Evolutionary conservation across 2,888 invertebrate species (phyloP).

Genomic region (Drosophila melanosoma): DNA sequence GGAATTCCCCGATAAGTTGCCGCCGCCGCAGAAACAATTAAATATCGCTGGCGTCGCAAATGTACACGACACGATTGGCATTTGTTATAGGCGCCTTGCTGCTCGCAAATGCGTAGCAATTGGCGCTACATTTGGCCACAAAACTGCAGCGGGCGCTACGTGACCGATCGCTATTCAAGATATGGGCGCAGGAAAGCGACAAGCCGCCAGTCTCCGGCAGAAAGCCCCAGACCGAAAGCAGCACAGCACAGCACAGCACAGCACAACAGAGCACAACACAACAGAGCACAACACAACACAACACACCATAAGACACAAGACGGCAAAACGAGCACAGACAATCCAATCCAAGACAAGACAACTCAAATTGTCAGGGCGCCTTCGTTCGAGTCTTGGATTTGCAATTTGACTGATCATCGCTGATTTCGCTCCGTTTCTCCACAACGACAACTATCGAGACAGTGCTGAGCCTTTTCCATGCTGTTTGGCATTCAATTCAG

Average conservation of each 20-base stretch:
- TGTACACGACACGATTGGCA: slow-evolving; percentile 81
- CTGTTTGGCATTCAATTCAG: slow-evolving; percentile 1
- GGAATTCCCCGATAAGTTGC: slow-evolving; percentile 81
- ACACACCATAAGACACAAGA: slow-evolving; percentile 25
- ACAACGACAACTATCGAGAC: slow-evolving; percentile 10
- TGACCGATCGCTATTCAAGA: slow-evolving; percentile 74
- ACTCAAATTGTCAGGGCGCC: slow-evolving; percentile 76
- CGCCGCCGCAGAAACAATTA: slow-evolving; percentile 82
- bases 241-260: not conserved
- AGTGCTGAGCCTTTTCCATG: slow-evolving; percentile 7
- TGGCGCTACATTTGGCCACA: slow-evolving; percentile 81
- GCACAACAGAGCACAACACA: slow-evolving; percentile 2
- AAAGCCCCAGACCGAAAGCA: slow-evolving; percentile 5
- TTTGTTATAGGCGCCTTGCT: slow-evolving; percentile 80
- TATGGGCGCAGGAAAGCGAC: slow-evolving; percentile 67
- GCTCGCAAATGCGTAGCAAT: slow-evolving; percentile 79
- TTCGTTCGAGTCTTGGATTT: slow-evolving; percentile 64
- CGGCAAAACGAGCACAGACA: slow-evolving; percentile 41
- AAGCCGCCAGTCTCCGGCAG: slow-evolving; percentile 43
- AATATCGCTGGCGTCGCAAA: slow-evolving; percentile 81
- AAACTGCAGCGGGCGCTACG: slow-evolving; percentile 74
- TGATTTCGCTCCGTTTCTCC: slow-evolving; percentile 71
- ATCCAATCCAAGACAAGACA: slow-evolving; percentile 44
- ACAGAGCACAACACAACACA: not conserved
- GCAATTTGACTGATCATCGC: slow-evolving; percentile 84